These are phyloP conservation scores for Archilochus colubris DNA, from an alignment of 2,113 vertebrate genomes.

Conservation along the genomic window DNA sequence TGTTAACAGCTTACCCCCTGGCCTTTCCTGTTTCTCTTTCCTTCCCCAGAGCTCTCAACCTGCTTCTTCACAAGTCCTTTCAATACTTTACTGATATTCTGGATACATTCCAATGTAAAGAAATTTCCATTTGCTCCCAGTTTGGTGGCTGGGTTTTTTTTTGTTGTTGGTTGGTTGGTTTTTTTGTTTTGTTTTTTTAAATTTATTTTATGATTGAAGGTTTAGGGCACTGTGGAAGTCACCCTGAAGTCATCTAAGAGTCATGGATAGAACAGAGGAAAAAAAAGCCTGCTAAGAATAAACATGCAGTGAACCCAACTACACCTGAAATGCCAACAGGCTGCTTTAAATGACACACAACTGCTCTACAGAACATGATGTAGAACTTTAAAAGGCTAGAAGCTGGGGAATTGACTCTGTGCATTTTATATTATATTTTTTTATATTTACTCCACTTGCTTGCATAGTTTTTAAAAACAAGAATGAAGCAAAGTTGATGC, in stretches of 20 bases:
- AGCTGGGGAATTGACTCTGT: not conserved
- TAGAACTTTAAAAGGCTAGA: not conserved
- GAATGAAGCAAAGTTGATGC: not conserved
- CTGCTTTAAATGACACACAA: not conserved
- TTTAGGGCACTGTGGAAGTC: not conserved
- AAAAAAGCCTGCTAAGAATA: constrained; percentile 3
- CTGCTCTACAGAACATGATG: not conserved
- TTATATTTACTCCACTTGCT: not conserved
- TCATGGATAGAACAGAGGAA: not conserved
- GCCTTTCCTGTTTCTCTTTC: not conserved
- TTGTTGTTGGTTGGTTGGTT: not conserved
- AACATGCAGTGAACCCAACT: not conserved
- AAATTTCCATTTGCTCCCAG: not conserved
- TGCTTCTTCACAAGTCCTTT: not conserved
- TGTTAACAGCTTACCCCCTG: not conserved
- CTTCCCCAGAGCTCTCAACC: not conserved
- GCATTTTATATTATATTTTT: not conserved
- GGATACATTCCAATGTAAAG: not conserved
- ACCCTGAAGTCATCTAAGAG: not conserved
- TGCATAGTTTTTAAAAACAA: not conserved
- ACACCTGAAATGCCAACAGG: not conserved
- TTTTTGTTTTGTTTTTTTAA: not conserved
- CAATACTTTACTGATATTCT: not conserved
- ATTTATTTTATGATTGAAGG: not conserved
- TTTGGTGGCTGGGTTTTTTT: not conserved